Evolutionary conservation across 64 coral and sea anemone species (phyloP).

Genomic region (Dendronephthya gigantea): DNA sequence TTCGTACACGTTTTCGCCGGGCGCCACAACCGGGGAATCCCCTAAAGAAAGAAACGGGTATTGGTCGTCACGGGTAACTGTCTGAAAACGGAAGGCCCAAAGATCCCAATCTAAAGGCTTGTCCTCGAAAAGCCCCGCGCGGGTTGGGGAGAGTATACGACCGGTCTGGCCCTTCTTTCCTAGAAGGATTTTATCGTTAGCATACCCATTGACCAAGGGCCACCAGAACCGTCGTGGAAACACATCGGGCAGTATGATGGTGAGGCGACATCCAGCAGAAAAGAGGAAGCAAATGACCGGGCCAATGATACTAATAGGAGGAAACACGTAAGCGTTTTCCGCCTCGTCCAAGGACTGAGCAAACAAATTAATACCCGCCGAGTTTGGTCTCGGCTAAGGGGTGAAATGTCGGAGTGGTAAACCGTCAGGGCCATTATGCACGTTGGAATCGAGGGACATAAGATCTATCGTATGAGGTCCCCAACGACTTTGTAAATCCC

Average conservation of each 20-base stretch:
- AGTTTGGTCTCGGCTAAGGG: conserved; percentile 16
- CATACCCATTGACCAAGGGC: not conserved
- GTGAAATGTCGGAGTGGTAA: conserved; percentile 19
- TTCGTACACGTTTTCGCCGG: too few species aligned
- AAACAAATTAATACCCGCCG: not conserved
- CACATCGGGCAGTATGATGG: not conserved
- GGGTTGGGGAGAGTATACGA: not conserved
- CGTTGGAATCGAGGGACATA: conserved; percentile 36
- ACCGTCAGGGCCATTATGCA: conserved; percentile 5
- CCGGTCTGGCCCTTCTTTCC: not conserved
- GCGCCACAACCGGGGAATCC: too few species aligned
- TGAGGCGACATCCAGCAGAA: not conserved
- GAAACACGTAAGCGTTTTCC: not conserved
- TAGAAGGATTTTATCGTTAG: not conserved
- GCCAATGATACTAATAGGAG: not conserved
- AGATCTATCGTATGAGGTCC: conserved; percentile 39
- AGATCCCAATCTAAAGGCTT: not conserved
- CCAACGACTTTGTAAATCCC: not conserved
- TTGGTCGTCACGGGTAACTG: not conserved
- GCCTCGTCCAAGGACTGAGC: not conserved
- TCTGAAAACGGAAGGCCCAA: not conserved
- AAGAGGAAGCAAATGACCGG: not conserved
- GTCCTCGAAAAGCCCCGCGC: not conserved
- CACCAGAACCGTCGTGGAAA: conserved; percentile 17
- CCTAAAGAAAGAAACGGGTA: too few species aligned